Conservation (phyloP, 1,140 invertebrate species). For the Heliconius nattereri region DNA sequence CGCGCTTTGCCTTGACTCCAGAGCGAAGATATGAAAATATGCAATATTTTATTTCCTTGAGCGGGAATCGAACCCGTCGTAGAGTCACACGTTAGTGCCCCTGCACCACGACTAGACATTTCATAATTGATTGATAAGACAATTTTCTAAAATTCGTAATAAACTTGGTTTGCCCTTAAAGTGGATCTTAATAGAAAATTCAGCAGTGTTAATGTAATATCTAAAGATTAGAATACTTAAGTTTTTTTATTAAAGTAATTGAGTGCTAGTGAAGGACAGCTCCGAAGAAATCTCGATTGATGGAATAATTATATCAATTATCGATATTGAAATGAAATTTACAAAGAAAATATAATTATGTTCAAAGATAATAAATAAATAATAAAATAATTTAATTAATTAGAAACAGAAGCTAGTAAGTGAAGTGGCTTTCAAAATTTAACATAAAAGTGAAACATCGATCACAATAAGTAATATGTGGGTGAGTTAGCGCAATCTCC, state of each 20-base stretch:
- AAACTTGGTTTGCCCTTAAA: background rate
- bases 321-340: no score
- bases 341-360: background rate
- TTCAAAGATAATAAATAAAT: background rate
- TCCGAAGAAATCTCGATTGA: background rate
- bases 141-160: background rate
- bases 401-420: background rate
- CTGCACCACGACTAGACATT: background rate
- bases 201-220: background rate
- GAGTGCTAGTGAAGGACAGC: background rate
- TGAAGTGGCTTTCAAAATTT: background rate
- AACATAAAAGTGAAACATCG: conserved; percentile 25
- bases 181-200: background rate
- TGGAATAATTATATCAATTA: background rate
- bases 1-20: no score
- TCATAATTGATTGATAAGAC: background rate
- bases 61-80: no score
- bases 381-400: background rate
- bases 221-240: conserved; percentile 9
- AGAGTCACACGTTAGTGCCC: no score
- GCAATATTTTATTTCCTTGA: no score
- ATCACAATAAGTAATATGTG: conserved; percentile 33
- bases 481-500: conserved; percentile 33
- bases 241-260: background rate
- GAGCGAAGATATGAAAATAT: no score